These are phyloP conservation scores for Peromyscus maniculatus DNA, from an alignment of 2,113 vertebrate species.

Conservation along the genomic window DNA sequence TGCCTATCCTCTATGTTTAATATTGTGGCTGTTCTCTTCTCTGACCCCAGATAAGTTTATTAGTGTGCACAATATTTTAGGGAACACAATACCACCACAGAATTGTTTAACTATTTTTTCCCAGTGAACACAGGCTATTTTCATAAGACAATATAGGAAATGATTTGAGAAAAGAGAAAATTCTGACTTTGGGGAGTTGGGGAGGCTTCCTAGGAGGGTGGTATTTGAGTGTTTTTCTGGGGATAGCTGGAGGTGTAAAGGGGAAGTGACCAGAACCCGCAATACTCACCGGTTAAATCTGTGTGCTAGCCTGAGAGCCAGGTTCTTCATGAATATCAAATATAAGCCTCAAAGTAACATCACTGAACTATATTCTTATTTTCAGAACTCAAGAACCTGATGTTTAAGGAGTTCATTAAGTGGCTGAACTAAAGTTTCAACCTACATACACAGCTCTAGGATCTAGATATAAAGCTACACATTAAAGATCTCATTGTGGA, in stretches of 20 bases:
- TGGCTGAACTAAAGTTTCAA: neutral
- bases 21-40: too few species aligned
- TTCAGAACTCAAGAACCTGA: slow-evolving; percentile 14
- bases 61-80: too few species aligned
- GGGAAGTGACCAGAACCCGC: neutral
- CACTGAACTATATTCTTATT: neutral
- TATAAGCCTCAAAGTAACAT: neutral
- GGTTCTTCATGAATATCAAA: neutral
- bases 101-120: slow-evolving; percentile 47
- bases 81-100: too few species aligned
- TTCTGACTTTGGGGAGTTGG: neutral
- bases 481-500: neutral
- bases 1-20: too few species aligned
- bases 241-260: neutral
- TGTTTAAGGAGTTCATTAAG: neutral
- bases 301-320: neutral
- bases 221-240: neutral
- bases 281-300: neutral
- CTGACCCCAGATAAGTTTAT: too few species aligned
- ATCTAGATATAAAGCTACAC: neutral
- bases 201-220: neutral
- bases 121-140: neutral
- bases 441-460: neutral
- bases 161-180: neutral
- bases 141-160: slow-evolving; percentile 11